phyloP scores from a whole-genome alignment of 2,113 vertebrate genomes.

The Clupea harengus region DNA sequence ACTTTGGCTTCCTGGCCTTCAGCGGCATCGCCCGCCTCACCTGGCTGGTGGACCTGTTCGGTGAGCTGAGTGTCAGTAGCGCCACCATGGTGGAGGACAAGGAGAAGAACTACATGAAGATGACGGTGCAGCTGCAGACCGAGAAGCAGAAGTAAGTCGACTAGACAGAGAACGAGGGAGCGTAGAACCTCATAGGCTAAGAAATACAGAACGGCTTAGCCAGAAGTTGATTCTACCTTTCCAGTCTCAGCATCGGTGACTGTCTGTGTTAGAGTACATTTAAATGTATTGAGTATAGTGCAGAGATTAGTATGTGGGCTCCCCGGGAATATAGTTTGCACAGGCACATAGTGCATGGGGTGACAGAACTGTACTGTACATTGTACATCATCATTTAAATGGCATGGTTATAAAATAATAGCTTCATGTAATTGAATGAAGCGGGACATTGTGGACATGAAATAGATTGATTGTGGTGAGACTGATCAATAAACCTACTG shows the following conservation, averaged over 20 bases:
- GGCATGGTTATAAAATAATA: no score
- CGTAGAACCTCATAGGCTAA: not conserved
- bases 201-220: not conserved
- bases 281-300: not conserved
- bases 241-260: no score
- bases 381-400: no score
- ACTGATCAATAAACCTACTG: not conserved
- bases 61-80: constrained; percentile 79
- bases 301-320: no score
- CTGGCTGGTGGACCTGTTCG: constrained; percentile 91
- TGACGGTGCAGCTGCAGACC: constrained; percentile 82
- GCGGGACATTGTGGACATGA: no score
- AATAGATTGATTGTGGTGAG: not conserved
- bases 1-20: constrained; percentile 82
- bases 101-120: constrained; percentile 75
- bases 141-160: constrained; percentile 73
- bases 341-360: no score
- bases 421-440: no score
- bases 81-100: constrained; percentile 74
- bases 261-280: not conserved
- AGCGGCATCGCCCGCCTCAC: constrained; percentile 86
- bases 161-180: not conserved
- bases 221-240: not conserved
- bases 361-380: no score
- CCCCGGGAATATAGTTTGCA: no score